phyloP scores from a whole-genome alignment of 2,113 vertebrate species.

The Pluvialis apricaria region DNA sequence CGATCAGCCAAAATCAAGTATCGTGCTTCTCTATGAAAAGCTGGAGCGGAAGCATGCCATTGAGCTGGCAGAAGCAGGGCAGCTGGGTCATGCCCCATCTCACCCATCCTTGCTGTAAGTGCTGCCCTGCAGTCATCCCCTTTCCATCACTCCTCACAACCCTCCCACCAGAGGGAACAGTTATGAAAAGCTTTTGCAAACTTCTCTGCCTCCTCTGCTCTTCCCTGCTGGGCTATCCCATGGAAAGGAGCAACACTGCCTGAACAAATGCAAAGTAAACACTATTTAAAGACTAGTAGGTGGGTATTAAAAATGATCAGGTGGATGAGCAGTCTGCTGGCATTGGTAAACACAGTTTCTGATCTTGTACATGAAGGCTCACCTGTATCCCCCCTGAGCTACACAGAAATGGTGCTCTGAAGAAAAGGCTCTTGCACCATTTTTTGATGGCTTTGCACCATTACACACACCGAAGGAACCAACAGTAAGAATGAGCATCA shows the following conservation, averaged over 20 bases:
- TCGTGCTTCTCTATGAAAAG: slow-evolving; percentile 83
- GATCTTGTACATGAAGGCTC: accelerated
- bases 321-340: background rate
- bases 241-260: background rate
- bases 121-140: background rate
- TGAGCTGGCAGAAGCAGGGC: slow-evolving; percentile 67
- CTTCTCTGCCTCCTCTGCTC: background rate
- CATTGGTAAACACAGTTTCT: background rate
- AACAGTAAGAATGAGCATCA: background rate
- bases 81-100: slow-evolving; percentile 15
- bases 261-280: background rate
- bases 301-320: background rate
- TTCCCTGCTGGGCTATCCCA: background rate
- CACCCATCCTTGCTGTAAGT: slow-evolving; percentile 56
- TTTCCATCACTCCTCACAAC: accelerated
- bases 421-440: background rate
- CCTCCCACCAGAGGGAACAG: background rate
- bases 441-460: background rate
- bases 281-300: background rate
- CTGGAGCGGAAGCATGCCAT: slow-evolving; percentile 79
- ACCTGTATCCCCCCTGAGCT: accelerated
- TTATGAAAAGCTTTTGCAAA: background rate
- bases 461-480: background rate
- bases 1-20: slow-evolving; percentile 77
- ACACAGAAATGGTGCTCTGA: background rate